Evolutionary conservation across 2,797 vertebrate genomes (phyloP), one percentile per base, ranked within the genome.

Genomic region (Sebastes taczanowskii): DNA sequence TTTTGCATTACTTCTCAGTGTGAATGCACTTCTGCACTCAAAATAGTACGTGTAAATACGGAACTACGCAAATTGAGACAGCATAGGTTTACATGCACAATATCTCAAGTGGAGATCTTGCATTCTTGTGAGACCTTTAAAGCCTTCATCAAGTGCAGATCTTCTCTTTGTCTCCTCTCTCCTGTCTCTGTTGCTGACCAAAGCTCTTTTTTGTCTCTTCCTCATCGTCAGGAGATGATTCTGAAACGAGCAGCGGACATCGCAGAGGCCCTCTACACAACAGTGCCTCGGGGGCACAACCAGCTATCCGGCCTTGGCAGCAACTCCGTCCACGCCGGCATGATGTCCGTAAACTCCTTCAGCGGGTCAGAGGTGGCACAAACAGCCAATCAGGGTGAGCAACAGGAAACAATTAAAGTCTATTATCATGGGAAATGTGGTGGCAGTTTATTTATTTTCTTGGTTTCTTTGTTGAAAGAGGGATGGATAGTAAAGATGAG

Each of bases 311-410:
- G 97, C 18, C 97, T 99, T 53, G 95, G 96, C 86, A 97, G 97
- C 86, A 96, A 97, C 72, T 97, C 98, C 0, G 97, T 98, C 84
- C 98, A 99, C 0, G 96, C 97, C 2, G 97, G 97, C 74, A 98
- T 98, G 97, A 99, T 99, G 98, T 94, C 97, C 2, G 97, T 99
- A 56, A 99, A 99, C 83, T 98, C 98, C 78, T 99, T 99, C 94
- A 96, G 96, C 0, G 98, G 97, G 84, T 98, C 98, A 0, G 98
- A 99, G 89, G 96, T 97, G 84, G 96, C 97, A 7, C 98, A 99
- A 92, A 97, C 97, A 84, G 96, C 97, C 95, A 98, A 97, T 93
- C 98, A 99, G 96, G 98, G 97, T 98, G 95, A 97, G 97, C 42
- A 46, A 10, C 60, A 66, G 65, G 67, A 76, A 74, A 49, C 53